phyloP scores from a whole-genome alignment of 2,888 invertebrate species.

The Acleris sparsana region DNA sequence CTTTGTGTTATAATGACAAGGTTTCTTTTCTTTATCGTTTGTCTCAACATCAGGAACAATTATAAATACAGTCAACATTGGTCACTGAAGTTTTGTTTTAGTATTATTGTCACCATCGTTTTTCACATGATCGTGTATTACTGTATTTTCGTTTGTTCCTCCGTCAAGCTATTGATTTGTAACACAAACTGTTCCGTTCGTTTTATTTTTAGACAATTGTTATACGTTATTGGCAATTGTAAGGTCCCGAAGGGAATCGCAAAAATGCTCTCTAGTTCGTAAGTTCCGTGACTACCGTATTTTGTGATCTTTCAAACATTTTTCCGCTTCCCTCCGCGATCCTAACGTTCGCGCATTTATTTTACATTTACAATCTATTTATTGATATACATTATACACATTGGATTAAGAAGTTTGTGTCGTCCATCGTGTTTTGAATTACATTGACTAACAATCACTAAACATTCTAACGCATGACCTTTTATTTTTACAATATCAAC shows the following conservation, averaged over 20 bases:
- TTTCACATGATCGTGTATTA: slow-evolving; percentile 62
- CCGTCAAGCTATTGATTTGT: slow-evolving; percentile 51
- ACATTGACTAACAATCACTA: slow-evolving; percentile 81
- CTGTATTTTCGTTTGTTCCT: slow-evolving; percentile 64
- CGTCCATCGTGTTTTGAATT: slow-evolving; percentile 61
- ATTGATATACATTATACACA: slow-evolving; percentile 30
- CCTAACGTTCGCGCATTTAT: slow-evolving; percentile 57
- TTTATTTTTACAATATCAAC: slow-evolving; percentile 67
- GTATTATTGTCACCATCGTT: slow-evolving; percentile 38
- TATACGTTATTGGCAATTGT: slow-evolving; percentile 51
- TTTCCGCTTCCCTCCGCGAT: slow-evolving; percentile 69
- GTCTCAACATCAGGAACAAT: slow-evolving; percentile 47
- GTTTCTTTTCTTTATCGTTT: slow-evolving; percentile 37
- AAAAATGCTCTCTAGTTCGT: slow-evolving; percentile 65
- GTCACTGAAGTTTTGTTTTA: slow-evolving; percentile 52
- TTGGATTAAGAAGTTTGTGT: slow-evolving; percentile 39
- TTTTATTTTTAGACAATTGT: slow-evolving; percentile 43
- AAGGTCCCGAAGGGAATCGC: slow-evolving; percentile 66
- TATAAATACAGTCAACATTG: slow-evolving; percentile 62
- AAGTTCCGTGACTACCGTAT: slow-evolving; percentile 60
- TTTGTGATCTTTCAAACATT: slow-evolving; percentile 61
- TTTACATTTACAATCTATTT: slow-evolving; percentile 24
- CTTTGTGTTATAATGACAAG: slow-evolving; percentile 58
- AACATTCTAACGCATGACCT: slow-evolving; percentile 79
- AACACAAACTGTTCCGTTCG: slow-evolving; percentile 51